Percentiles rank a stretch among this genome's conserved stretches.
Conservation (phyloP, 1,140 invertebrate genomes). For the Aphaenogaster ashmeadi region DNA sequence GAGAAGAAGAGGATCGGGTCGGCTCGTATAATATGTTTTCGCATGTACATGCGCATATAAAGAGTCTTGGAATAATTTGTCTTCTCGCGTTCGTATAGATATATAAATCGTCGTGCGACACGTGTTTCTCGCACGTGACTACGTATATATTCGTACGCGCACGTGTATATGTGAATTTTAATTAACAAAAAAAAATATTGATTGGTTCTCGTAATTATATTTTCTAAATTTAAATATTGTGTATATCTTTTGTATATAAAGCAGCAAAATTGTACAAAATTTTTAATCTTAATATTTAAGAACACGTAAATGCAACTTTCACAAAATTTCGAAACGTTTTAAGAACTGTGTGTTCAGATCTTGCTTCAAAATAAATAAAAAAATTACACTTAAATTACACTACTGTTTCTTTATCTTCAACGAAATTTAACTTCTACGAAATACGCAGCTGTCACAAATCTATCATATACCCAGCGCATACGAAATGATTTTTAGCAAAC, state of each 20-base stretch:
- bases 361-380: neutral
- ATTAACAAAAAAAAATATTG: slow-evolving; percentile 42
- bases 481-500: neutral
- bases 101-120: slow-evolving; percentile 42
- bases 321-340: neutral
- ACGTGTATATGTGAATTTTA: slow-evolving; percentile 39
- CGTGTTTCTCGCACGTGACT: slow-evolving; percentile 64
- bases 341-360: neutral
- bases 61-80: slow-evolving; percentile 45
- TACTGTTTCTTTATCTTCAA: neutral
- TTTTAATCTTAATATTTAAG: neutral
- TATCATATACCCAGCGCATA: neutral
- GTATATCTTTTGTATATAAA: neutral
- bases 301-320: neutral
- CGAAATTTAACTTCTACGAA: neutral
- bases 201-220: neutral
- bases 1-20: slow-evolving; percentile 37
- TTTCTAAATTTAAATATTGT: neutral
- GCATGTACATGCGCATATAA: slow-evolving; percentile 12
- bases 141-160: slow-evolving; percentile 13
- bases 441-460: neutral
- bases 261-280: neutral
- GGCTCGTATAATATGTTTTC: neutral
- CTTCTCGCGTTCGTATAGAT: slow-evolving; percentile 24
- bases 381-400: neutral